These are phyloP conservation scores for Drepana falcataria DNA, from an alignment of 2,888 invertebrate species.

Conservation along the genomic window DNA sequence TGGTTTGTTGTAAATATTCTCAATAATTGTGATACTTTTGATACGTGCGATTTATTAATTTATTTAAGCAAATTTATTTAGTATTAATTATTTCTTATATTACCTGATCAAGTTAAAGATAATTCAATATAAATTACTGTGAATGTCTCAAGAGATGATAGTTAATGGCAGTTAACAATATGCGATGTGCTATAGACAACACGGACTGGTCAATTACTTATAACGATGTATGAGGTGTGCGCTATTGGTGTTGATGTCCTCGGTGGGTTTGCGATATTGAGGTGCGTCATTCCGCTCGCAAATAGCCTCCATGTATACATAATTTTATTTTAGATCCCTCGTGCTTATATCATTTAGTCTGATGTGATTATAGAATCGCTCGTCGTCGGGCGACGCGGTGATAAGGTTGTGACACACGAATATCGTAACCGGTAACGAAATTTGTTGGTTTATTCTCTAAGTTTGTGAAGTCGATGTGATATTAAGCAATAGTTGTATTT, in stretches of 20 bases:
- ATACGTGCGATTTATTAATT: neutral
- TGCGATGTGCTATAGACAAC: too few relatives aligned
- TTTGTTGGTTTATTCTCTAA: conserved; percentile 14
- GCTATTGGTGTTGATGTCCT: neutral
- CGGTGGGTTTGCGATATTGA: neutral
- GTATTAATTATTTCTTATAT: too few relatives aligned
- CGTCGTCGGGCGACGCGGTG: conserved; percentile 6
- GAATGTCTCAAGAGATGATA: too few relatives aligned
- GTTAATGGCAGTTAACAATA: too few relatives aligned
- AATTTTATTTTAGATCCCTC: too few relatives aligned
- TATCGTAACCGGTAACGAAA: conserved; percentile 13
- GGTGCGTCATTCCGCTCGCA: neutral
- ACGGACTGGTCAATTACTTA: too few relatives aligned
- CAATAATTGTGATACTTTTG: neutral
- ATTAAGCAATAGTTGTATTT: conserved; percentile 29
- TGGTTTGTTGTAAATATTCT: neutral
- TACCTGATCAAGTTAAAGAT: too few relatives aligned
- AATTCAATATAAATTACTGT: too few relatives aligned
- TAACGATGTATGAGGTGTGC: too few relatives aligned
- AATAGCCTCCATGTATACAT: neutral
- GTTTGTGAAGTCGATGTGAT: conserved; percentile 40
- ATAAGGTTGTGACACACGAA: conserved; percentile 32
- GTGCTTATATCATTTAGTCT: neutral
- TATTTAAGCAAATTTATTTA: too few relatives aligned
- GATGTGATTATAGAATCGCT: neutral